These are phyloP conservation scores for Ramazzottius varieornatus DNA, from an alignment of 2,888 invertebrate species.

Conservation along the genomic window DNA sequence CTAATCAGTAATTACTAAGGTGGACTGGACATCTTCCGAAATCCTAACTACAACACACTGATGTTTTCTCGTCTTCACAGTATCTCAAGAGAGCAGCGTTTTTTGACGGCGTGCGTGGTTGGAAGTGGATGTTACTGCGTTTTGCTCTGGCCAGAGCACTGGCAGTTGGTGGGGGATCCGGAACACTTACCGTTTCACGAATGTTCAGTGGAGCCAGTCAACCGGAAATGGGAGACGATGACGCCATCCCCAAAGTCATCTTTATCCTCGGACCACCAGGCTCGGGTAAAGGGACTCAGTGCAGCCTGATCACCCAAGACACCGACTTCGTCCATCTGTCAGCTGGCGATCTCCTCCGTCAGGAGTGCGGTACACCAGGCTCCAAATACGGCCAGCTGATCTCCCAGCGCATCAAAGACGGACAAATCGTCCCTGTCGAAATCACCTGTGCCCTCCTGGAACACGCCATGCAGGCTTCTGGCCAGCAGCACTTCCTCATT, in stretches of 20 bases:
- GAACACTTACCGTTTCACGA: too few species aligned
- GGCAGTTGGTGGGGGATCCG: too few species aligned
- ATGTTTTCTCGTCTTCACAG: too few species aligned
- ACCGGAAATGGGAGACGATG: too few species aligned
- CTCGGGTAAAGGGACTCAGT: constrained; percentile 91
- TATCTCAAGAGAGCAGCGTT: too few species aligned
- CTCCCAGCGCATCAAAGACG: constrained; percentile 64
- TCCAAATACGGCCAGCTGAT: constrained; percentile 74
- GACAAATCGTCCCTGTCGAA: constrained; percentile 86
- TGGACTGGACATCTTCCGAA: too few species aligned
- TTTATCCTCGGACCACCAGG: constrained; percentile 94
- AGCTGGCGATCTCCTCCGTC: constrained; percentile 61
- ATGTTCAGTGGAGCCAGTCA: too few species aligned
- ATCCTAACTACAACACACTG: too few species aligned
- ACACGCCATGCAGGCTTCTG: constrained; percentile 31
- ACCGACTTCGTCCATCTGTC: constrained; percentile 30
- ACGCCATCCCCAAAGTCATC: constrained; percentile 39
- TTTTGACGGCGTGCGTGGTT: too few species aligned
- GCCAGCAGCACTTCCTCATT: constrained; percentile 51
- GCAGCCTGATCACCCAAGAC: constrained; percentile 46
- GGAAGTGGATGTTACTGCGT: too few species aligned
- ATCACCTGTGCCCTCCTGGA: constrained; percentile 86
- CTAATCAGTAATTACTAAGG: too few species aligned
- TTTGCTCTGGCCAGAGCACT: too few species aligned
- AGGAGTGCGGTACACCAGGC: constrained; percentile 54